These are phyloP conservation scores for Galerucella nymphaeae DNA, from an alignment of 2,888 invertebrate genomes.

Conservation along the genomic window DNA sequence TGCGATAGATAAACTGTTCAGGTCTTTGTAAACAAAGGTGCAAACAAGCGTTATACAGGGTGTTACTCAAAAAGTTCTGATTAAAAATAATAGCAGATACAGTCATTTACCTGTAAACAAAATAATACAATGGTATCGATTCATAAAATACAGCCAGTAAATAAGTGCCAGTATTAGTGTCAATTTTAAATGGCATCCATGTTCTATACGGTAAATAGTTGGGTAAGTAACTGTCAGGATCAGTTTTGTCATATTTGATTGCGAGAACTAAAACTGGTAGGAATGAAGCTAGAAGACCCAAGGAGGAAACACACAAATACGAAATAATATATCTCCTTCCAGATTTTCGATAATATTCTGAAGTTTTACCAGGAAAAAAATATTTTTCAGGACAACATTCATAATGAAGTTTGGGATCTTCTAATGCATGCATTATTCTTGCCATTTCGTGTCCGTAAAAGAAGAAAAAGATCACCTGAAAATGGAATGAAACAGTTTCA, in stretches of 20 bases:
- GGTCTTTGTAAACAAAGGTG: too few species aligned
- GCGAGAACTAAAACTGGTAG: constrained; percentile 49
- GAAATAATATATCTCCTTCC: constrained; percentile 50
- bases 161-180: constrained; percentile 52
- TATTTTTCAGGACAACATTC: constrained; percentile 42
- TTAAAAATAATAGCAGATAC: too few species aligned
- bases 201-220: constrained; percentile 54
- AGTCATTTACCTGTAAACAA: constrained; percentile 45
- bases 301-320: constrained; percentile 51
- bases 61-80: too few species aligned
- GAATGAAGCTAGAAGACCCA: constrained; percentile 53
- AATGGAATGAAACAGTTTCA: not conserved
- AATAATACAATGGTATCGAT: constrained; percentile 56
- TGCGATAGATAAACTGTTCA: too few species aligned
- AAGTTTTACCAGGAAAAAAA: constrained; percentile 49
- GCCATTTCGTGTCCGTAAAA: constrained; percentile 36
- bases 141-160: constrained; percentile 56
- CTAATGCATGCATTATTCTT: constrained; percentile 49
- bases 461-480: not conserved
- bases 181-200: constrained; percentile 58
- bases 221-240: constrained; percentile 38
- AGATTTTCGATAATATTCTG: constrained; percentile 45
- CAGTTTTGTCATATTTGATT: constrained; percentile 27
- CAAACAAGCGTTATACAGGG: too few species aligned
- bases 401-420: constrained; percentile 51